A percentile compares a stretch with the other conserved stretches of the same genome.
These are phyloP conservation scores for Choristoneura rosaceana DNA, from an alignment of 2,888 invertebrate species.

Conservation along the genomic window DNA sequence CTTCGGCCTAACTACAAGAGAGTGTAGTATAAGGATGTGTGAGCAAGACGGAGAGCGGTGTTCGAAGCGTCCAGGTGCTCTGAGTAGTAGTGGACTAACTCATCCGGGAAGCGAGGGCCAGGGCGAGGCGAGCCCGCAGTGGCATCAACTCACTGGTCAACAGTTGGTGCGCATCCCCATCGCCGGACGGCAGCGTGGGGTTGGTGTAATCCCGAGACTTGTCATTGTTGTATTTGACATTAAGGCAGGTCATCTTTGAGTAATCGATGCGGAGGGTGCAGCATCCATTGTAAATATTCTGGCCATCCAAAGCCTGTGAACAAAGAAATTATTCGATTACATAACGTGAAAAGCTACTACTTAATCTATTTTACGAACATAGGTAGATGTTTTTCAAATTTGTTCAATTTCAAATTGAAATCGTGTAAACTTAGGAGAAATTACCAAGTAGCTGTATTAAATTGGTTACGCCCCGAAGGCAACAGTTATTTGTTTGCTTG, in stretches of 20 bases:
- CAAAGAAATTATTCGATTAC: slow-evolving; percentile 49
- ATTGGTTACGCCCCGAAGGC: slow-evolving; percentile 69
- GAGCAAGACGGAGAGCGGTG: slow-evolving; percentile 61
- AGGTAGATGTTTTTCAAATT: too few relatives aligned
- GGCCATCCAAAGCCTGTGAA: slow-evolving; percentile 95
- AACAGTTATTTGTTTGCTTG: slow-evolving; percentile 78
- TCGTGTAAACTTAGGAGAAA: slow-evolving; percentile 55
- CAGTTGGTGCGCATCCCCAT: slow-evolving; percentile 87
- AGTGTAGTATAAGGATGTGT: slow-evolving; percentile 43
- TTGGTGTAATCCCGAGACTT: slow-evolving; percentile 99
- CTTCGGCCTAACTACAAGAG: slow-evolving; percentile 37
- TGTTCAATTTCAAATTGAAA: too few relatives aligned
- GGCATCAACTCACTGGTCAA: slow-evolving; percentile 88
- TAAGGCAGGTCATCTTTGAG: slow-evolving; percentile 98
- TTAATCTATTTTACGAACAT: too few relatives aligned
- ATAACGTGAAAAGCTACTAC: neutral
- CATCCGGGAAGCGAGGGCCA: slow-evolving; percentile 86
- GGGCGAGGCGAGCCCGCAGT: slow-evolving; percentile 81
- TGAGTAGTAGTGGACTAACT: slow-evolving; percentile 86
- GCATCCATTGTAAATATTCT: slow-evolving; percentile 99
- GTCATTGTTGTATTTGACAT: slow-evolving; percentile 99
- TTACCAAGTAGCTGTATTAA: slow-evolving; percentile 69
- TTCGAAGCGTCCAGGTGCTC: slow-evolving; percentile 74
- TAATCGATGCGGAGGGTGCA: slow-evolving; percentile 99
- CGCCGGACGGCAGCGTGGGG: slow-evolving; percentile 98